Percentiles rank a stretch among this genome's conserved stretches.
These are phyloP conservation scores for Anolis sagrei DNA, from an alignment of 2,113 vertebrate genomes.

Conservation along the genomic window DNA sequence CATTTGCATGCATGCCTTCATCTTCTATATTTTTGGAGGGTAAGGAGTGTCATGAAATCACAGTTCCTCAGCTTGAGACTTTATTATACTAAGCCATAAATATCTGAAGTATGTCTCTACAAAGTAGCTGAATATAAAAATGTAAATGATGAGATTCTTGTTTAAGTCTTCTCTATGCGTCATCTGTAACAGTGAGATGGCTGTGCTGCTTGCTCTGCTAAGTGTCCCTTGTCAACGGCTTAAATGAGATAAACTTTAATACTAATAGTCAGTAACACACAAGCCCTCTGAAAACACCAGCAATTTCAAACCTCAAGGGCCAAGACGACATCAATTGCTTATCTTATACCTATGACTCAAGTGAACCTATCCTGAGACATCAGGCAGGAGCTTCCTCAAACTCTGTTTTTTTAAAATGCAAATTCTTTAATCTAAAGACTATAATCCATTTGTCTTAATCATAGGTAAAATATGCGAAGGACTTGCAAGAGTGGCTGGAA, in stretches of 20 bases:
- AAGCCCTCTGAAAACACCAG: neutral
- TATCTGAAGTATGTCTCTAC: neutral
- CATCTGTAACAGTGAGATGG: neutral
- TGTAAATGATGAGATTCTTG: constrained; percentile 21
- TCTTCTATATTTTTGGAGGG: neutral
- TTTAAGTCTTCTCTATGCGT: neutral
- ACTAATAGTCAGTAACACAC: neutral
- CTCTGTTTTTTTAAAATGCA: neutral
- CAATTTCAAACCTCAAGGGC: neutral
- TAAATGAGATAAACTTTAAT: neutral
- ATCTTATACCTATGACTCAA: neutral
- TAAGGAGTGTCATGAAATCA: too few species aligned
- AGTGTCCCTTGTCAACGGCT: neutral
- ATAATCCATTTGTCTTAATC: neutral
- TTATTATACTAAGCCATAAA: neutral
- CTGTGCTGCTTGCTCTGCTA: neutral
- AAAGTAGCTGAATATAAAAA: neutral
- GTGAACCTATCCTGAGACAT: neutral
- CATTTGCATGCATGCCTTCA: neutral
- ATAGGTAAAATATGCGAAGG: neutral
- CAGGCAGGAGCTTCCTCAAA: neutral
- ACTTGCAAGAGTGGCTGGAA: neutral
- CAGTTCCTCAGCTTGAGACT: constrained; percentile 1
- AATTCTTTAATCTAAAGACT: neutral
- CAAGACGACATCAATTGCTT: neutral